phyloP scores from a whole-genome alignment of 2,797 vertebrate genomes.

The Hybognathus amarus region DNA sequence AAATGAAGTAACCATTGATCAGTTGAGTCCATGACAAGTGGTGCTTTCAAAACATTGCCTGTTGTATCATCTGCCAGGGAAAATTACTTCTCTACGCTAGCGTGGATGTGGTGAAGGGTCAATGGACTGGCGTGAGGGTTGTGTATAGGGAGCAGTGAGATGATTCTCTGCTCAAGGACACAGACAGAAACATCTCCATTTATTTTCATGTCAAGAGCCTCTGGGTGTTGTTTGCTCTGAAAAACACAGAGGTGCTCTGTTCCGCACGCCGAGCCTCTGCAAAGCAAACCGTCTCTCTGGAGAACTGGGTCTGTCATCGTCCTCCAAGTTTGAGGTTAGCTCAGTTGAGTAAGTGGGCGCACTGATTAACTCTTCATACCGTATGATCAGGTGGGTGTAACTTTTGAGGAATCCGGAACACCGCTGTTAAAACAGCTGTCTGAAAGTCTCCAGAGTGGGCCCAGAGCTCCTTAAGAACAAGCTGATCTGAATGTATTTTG shows the following conservation, averaged over 20 bases:
- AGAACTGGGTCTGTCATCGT: conserved; percentile 18
- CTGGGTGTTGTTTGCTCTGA: conserved; percentile 48
- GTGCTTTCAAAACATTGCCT: neutral
- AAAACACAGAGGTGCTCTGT: conserved; percentile 47
- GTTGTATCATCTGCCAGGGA: neutral
- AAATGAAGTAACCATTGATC: neutral
- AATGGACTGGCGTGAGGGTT: conserved; percentile 5
- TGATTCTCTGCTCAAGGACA: conserved; percentile 44
- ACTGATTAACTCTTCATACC: conserved; percentile 36
- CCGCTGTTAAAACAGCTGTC: conserved; percentile 26
- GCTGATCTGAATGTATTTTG: conserved; percentile 35
- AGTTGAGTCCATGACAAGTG: neutral
- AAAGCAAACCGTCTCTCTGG: conserved; percentile 42
- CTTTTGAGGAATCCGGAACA: conserved; percentile 23
- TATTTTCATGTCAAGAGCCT: conserved; percentile 53
- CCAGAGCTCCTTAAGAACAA: conserved; percentile 27
- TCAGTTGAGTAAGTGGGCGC: conserved; percentile 17
- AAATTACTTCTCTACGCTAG: too few species aligned
- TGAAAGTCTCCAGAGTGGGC: conserved; percentile 28
- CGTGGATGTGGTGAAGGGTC: conserved; percentile 15
- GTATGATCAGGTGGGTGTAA: conserved; percentile 24
- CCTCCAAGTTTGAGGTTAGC: conserved; percentile 17
- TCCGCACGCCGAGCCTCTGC: conserved; percentile 12
- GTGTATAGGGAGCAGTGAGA: neutral
- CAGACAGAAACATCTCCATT: conserved; percentile 51